Base-by-base conservation (phyloP, 2,888 invertebrate species). In the Biston betularia region DNA sequence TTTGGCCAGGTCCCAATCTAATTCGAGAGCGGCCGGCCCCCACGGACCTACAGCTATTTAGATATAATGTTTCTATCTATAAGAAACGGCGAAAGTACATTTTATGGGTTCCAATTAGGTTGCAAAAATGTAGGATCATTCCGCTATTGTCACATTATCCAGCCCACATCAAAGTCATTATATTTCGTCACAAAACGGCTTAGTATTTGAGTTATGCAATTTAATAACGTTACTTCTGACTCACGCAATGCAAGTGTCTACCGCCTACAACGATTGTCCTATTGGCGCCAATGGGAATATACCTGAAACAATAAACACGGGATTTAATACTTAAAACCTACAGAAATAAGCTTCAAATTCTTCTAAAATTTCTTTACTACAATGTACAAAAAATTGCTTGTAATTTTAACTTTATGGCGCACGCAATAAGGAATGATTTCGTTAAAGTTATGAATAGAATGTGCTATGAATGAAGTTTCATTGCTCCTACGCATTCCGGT, bases 211-310 rank as follows among this genome's bases (percentile, higher is more conserved):
- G 40, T 73, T 72, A 70, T 71, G 65, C 68, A 75, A 74, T 65
- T 56, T 61, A 62, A 69, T 66, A 73, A 48, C 59, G 72, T 68
- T 71, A 73, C 73, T 72, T 73, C 65, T 83, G 81, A 84, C 74
- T 86, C 84, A 81, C 63, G 56, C 73, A 75, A 75, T 77, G 75
- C 78, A 79, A 81, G 78, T 69, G 75, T 79, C 79, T 79, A 77
- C 74, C 85, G 81, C 86, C 86, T 81, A 86, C 86, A 62, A 69
- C 60, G 72, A 80, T 82, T 82, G 84, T 81, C 72, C 77, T 82
- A 85, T 81, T 68, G 74, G 74, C 74, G 74, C 74, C 74, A 70
- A 55, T 45, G 15, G 40, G 57, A 35, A 35, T 50, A 65, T 66
- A 24, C 44, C 11, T 64, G 73, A 56, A 42, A 52, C 34, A 57